A percentile compares a stretch with the other conserved stretches of the same genome.
Evolutionary conservation across 2,797 vertebrate genomes (phyloP).

Genomic region (Lacerta agilis): DNA sequence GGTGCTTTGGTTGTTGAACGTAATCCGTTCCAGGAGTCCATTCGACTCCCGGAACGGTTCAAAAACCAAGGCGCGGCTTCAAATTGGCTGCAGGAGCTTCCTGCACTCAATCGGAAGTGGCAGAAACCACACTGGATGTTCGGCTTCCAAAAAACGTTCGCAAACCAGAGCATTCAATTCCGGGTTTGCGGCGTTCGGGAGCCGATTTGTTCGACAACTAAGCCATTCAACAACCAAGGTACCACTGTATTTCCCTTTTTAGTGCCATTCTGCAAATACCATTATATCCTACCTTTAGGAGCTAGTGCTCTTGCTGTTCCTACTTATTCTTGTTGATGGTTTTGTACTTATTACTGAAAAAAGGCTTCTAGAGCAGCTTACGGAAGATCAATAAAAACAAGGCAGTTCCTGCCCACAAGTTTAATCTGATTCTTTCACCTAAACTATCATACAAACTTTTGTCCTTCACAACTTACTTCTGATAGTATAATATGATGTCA

Average conservation of each 20-base stretch:
- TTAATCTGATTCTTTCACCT: neutral
- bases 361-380: neutral
- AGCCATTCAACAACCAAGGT: too few relatives aligned
- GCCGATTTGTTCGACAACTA: too few relatives aligned
- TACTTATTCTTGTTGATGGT: neutral
- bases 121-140: accelerated
- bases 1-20: too few relatives aligned
- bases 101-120: too few relatives aligned
- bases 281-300: neutral
- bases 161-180: too few relatives aligned
- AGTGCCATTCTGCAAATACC: neutral
- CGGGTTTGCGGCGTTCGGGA: accelerated
- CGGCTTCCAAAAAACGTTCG: too few relatives aligned
- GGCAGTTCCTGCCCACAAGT: neutral
- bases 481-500: neutral
- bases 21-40: too few relatives aligned
- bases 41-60: too few relatives aligned
- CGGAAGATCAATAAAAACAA: neutral
- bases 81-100: too few relatives aligned
- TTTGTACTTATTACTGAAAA: neutral
- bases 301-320: neutral
- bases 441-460: neutral
- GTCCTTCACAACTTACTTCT: neutral
- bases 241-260: neutral
- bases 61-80: too few relatives aligned